Base-by-base conservation (phyloP, 2,113 vertebrate genomes). In the Sylvia atricapilla region DNA sequence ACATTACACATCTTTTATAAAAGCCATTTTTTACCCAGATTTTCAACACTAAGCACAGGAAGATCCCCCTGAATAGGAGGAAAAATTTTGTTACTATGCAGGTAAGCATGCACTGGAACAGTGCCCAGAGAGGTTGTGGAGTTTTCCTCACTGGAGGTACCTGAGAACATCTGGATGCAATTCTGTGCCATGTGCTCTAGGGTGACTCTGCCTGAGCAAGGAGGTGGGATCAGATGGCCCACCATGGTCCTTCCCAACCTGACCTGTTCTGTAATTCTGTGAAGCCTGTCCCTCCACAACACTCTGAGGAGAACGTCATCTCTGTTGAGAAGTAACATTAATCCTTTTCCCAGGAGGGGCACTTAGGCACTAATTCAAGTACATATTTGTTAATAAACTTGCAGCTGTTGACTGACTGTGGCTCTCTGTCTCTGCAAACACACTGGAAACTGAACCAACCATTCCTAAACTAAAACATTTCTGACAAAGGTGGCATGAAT, bases 101-200 rank as follows among this genome's bases (percentile, higher is more conserved):
- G 24, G n/a, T 30, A 11, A 47, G 9, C 4, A 1, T 0, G 0
- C 10, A 17, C 16, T 47, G 66, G 49, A 41, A 55, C 13, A 35
- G 30, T 35, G 30, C 24, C 20, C 41, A 63, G 41, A 56, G 56
- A 79, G 3, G 6, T 7, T 10, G 13, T 55, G 16, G 24, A 53
- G 12, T 16, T n/a, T 30, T 8, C 19, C n/a, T n/a, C n/a, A n/a
- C 10, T 20, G n/a, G 47, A 63, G 23, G 35, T 17, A 87, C 16
- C 41, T 0, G 2, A 55, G 6, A 41, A 18, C 35, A 47, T 18
- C 41, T 72, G 85, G 35, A 43, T 63, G 17, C 14, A 72, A 49
- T 49, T 13, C 15, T 58, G 24, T 20, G 30, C n/a, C 1, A 2
- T 24, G 50, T 30, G 83, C 35, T 64, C 43, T 22, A 2, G 35